These are phyloP conservation scores for Otus sunia DNA, from an alignment of 2,113 vertebrate genomes.

Conservation along the genomic window DNA sequence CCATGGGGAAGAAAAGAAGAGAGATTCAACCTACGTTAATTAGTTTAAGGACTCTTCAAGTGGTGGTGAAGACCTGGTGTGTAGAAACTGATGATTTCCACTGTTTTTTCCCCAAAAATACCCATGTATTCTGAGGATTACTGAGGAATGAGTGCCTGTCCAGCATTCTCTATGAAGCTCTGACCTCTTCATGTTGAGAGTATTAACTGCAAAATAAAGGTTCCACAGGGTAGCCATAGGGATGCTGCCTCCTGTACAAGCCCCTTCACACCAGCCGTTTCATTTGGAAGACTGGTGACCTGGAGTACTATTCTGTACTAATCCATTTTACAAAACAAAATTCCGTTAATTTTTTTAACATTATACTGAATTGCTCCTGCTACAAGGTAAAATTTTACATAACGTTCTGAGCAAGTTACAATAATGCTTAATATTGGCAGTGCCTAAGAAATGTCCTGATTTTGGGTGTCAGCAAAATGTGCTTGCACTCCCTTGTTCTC, in stretches of 20 bases:
- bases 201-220: not conserved
- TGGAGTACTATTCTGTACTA: not conserved
- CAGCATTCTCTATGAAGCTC: not conserved
- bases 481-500: not conserved
- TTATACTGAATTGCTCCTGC: not conserved
- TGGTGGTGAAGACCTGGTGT: not conserved
- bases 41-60: not conserved
- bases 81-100: not conserved
- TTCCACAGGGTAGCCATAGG: not conserved
- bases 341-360: not conserved
- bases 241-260: not conserved
- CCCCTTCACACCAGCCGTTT: not conserved
- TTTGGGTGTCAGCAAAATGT: not conserved
- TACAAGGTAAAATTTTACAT: not conserved
- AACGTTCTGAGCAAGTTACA: not conserved
- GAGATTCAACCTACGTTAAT: not conserved
- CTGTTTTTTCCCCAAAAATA: not conserved
- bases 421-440: not conserved
- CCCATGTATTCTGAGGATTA: not conserved
- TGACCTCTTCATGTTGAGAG: not conserved
- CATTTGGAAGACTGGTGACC: not conserved
- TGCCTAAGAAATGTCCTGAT: not conserved
- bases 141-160: not conserved
- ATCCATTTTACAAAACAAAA: not conserved
- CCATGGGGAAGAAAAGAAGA: not conserved